A percentile compares a stretch with the other conserved stretches of the same genome.
Conservation (phyloP, 1,140 invertebrate species). For the Ectropis grisescens region DNA sequence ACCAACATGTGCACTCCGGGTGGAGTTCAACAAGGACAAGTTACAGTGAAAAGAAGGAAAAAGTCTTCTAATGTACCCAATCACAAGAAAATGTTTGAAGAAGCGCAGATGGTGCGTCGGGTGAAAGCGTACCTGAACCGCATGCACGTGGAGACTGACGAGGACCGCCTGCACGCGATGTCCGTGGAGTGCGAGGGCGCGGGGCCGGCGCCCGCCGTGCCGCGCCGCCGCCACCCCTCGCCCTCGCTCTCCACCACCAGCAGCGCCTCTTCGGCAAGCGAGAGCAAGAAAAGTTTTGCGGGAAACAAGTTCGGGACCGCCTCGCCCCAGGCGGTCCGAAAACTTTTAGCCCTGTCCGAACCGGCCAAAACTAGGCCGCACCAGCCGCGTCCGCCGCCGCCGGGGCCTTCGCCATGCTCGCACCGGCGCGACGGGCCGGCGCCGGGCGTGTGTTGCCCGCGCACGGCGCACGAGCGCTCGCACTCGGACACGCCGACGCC, state of each 20-base stretch:
- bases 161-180: slow-evolving; percentile 89
- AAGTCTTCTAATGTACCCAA: slow-evolving; percentile 93
- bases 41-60: slow-evolving; percentile 91
- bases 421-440: slow-evolving; percentile 76
- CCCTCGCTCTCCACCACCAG: slow-evolving; percentile 91
- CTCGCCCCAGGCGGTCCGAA: slow-evolving; percentile 95
- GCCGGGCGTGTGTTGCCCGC: slow-evolving; percentile 48
- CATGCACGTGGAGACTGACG: slow-evolving; percentile 92
- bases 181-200: slow-evolving; percentile 91
- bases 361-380: slow-evolving; percentile 89
- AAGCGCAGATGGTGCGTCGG: slow-evolving; percentile 96
- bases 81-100: slow-evolving; percentile 98
- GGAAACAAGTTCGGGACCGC: slow-evolving; percentile 88
- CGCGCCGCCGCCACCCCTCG: slow-evolving; percentile 83
- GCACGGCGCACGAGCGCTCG: slow-evolving; percentile 84
- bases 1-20: slow-evolving; percentile 94
- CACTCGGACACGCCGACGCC: slow-evolving; percentile 91
- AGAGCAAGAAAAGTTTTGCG: slow-evolving; percentile 75
- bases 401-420: slow-evolving; percentile 75
- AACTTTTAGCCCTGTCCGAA: slow-evolving; percentile 90
- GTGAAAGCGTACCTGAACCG: slow-evolving; percentile 96
- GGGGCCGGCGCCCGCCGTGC: slow-evolving; percentile 70
- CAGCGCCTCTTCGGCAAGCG: slow-evolving; percentile 89
- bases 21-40: slow-evolving; percentile 73
- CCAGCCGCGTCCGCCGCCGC: slow-evolving; percentile 78